These are phyloP conservation scores for Threskiornis aethiopicus DNA, from an alignment of 2,797 vertebrate species.

Conservation along the genomic window DNA sequence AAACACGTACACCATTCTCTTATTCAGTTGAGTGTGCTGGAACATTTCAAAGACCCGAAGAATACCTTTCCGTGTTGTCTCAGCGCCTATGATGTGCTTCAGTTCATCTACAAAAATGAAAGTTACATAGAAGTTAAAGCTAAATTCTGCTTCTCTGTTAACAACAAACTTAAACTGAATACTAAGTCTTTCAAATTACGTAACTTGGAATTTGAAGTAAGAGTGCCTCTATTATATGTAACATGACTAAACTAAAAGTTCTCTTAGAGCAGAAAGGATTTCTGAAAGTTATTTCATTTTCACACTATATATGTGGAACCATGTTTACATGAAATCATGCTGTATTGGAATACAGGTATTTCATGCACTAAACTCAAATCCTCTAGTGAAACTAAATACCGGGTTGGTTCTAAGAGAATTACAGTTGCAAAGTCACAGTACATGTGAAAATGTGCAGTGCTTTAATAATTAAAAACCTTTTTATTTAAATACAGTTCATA, in stretches of 20 bases:
- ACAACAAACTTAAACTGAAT: background rate
- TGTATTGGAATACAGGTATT: background rate
- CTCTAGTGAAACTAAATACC: background rate
- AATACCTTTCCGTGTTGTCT: slow-evolving; percentile 97
- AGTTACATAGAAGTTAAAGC: background rate
- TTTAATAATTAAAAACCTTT: background rate
- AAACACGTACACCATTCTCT: slow-evolving; percentile 94
- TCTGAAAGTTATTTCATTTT: background rate
- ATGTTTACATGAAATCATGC: background rate
- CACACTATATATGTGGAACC: background rate
- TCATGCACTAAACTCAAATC: background rate
- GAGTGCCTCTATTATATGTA: background rate
- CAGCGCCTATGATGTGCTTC: slow-evolving; percentile 98
- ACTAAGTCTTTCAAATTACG: background rate
- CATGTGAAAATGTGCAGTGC: background rate
- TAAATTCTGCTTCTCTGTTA: background rate
- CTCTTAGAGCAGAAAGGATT: background rate
- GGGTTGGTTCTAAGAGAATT: background rate
- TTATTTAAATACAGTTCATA: background rate
- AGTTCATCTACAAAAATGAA: slow-evolving; percentile 85
- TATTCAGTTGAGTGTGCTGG: slow-evolving; percentile 96
- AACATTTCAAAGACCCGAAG: slow-evolving; percentile 99
- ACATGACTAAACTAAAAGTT: background rate
- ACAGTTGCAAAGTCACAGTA: background rate
- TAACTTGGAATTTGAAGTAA: background rate